A percentile compares a stretch with the other conserved stretches of the same genome.
Conservation (phyloP, 2,113 vertebrate species). For the Ameiurus melas region DNA sequence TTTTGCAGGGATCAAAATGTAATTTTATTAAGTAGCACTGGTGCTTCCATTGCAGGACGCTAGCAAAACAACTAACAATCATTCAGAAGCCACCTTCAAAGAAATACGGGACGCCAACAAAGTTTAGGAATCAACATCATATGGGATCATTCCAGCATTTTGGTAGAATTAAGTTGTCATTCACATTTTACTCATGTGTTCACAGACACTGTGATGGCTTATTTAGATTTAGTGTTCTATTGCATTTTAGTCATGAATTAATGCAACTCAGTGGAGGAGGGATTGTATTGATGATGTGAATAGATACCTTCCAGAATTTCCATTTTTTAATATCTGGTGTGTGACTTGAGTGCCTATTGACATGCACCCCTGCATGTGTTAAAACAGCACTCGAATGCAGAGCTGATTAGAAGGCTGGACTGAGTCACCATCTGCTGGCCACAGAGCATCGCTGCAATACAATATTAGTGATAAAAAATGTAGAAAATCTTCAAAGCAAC, state of each 20-base stretch:
- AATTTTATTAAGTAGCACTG: neutral
- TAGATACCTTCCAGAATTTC: neutral
- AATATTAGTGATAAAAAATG: neutral
- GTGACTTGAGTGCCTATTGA: neutral
- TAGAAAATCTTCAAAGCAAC: neutral
- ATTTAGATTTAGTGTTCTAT: neutral
- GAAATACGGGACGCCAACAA: neutral
- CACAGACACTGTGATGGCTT: neutral
- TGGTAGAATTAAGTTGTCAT: neutral
- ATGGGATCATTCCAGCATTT: neutral
- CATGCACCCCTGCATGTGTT: neutral
- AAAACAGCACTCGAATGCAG: neutral
- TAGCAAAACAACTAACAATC: neutral
- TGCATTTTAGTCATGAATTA: neutral
- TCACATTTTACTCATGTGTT: neutral
- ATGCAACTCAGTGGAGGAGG: neutral
- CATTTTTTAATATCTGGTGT: neutral
- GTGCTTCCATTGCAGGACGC: neutral
- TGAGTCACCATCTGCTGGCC: slow-evolving; percentile 14
- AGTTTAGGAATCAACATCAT: neutral
- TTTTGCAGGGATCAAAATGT: neutral
- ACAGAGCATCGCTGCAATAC: slow-evolving; percentile 1
- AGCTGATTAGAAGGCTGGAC: neutral
- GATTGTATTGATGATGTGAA: neutral
- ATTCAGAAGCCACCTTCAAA: neutral